Conservation (phyloP, 92 coral and sea anemone species). For the Pocillopora grandis region DNA sequence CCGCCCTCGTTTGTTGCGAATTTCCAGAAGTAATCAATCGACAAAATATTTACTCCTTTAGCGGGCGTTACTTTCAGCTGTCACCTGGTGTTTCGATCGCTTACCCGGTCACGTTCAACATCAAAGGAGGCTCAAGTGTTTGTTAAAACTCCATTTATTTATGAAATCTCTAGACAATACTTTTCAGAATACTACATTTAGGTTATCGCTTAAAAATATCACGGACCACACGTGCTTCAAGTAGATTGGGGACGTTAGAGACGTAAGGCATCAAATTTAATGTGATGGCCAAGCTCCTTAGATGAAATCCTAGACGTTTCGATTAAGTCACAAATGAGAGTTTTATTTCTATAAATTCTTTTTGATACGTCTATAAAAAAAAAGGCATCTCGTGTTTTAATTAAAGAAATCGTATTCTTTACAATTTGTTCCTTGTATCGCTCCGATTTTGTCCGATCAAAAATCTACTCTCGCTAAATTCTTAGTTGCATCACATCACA, state of each 20-base stretch:
- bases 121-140: not conserved
- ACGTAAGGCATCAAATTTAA: not conserved
- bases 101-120: not conserved
- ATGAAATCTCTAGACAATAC: not conserved
- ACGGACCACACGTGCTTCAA: not conserved
- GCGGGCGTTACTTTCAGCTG: constrained; percentile 7
- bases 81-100: not conserved
- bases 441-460: not conserved
- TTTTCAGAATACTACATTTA: not conserved
- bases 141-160: not conserved
- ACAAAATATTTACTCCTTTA: not conserved
- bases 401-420: not conserved
- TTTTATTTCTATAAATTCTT: not conserved
- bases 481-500: not conserved
- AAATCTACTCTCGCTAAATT: not conserved
- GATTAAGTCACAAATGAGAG: not conserved
- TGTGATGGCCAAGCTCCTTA: not conserved
- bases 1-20: constrained; percentile 6
- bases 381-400: not conserved
- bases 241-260: not conserved
- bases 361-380: not conserved
- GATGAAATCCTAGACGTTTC: not conserved
- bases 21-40: not conserved
- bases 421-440: not conserved
- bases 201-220: not conserved